These are phyloP conservation scores for Aulostomus chinensis DNA, from an alignment of 2,797 vertebrate genomes.

Conservation along the genomic window DNA sequence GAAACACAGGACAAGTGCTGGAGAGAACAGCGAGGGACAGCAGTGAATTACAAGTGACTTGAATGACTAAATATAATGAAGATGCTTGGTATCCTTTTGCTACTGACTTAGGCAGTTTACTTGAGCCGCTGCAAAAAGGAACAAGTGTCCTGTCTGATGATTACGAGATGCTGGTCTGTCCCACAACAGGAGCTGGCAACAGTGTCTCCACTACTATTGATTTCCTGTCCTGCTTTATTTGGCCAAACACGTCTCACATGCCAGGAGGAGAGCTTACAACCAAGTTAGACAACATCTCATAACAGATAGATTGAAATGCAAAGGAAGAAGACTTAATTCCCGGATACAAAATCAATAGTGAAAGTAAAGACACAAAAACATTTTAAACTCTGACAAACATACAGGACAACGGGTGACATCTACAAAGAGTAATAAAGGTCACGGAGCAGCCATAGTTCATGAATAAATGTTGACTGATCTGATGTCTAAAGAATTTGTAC, in stretches of 20 bases:
- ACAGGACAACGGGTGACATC: no score
- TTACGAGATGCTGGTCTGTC: constrained; percentile 24
- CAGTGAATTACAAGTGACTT: constrained; percentile 34
- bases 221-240: constrained; percentile 66
- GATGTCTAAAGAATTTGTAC: no score
- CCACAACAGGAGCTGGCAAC: constrained; percentile 52
- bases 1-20: not conserved
- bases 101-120: constrained; percentile 19
- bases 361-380: no score
- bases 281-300: constrained; percentile 38
- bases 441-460: no score
- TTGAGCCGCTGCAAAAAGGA: constrained; percentile 15
- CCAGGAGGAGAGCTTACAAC: constrained; percentile 28
- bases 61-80: constrained; percentile 29
- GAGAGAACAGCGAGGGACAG: constrained; percentile 17
- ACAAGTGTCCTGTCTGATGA: constrained; percentile 37
- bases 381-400: no score
- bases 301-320: constrained; percentile 41
- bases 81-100: not conserved
- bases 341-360: constrained; percentile 14
- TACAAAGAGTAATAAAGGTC: no score
- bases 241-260: constrained; percentile 51
- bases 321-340: constrained; percentile 26
- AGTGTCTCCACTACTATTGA: constrained; percentile 61
- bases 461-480: no score